Base-by-base conservation (phyloP, 2,888 invertebrate species). In the Synergus itoensis region DNA sequence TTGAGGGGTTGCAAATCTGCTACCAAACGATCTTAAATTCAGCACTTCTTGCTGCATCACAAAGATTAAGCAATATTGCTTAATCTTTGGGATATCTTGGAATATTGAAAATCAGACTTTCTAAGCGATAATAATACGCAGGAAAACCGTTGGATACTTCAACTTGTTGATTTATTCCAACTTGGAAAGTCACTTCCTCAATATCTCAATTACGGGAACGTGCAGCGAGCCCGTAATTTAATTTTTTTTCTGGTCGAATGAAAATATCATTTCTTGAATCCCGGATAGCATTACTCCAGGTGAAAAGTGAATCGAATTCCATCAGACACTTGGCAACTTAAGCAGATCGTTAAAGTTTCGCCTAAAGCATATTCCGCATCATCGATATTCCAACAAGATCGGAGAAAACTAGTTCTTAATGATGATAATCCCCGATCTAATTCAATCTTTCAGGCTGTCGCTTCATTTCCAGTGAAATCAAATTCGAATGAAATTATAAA, bases 241-340 rank as follows among this genome's bases (percentile, higher is more conserved):
- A 41, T 43, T 67, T 43, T 67, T 43, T 36, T 45, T 8, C 0
- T 18, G n/a, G n/a, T 40, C 18, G 41, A 0, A 9, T 8, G 18
- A 41, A 67, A 67, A 67, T 12, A 45, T 18, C 14, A 45, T 67
- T 67, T 45, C 45, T 18, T 8, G 41, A 45, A 28, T 62, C 21
- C 62, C 14, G 28, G 14, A 62, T 62, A 21, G 21, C 14, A 67
- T 45, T 41, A 18, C 21, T 21, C 4, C 4, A 21, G 21, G 14
- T 67, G 43, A 67, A 67, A 43, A 73, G n/a, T 53, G 36, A 73
- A 73, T 53, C 73, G 16, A 73, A 53, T 73, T n/a, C 36, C 43
- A 28, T 28, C 28, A 21, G 45, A 69, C 48, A 69, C 45, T 69
- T 53, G 36, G 21, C 69, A 73, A 48, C 8, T 53, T 53, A 48